Percentiles rank a stretch among this genome's conserved stretches.
These are phyloP conservation scores for Pedionomus torquatus DNA, from an alignment of 2,113 vertebrate species.

Conservation along the genomic window DNA sequence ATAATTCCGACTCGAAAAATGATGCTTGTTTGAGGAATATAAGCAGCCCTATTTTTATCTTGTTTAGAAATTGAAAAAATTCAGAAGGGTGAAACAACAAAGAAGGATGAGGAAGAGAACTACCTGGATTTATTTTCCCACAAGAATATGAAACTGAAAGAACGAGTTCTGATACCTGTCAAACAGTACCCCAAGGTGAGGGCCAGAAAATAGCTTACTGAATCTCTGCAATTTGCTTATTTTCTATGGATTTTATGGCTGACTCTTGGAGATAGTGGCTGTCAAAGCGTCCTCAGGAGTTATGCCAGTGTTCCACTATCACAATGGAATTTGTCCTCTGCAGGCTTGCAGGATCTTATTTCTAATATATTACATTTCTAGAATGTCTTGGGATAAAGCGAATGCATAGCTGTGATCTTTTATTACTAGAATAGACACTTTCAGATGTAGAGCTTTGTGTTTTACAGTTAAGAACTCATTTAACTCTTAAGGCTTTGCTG, in stretches of 20 bases:
- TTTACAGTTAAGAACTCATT: neutral
- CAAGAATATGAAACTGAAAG: slow-evolving; percentile 97
- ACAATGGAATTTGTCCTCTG: neutral
- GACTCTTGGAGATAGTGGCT: neutral
- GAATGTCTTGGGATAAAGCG: neutral
- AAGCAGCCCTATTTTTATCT: slow-evolving; percentile 54
- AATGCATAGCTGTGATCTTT: neutral
- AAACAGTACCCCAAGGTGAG: slow-evolving; percentile 97
- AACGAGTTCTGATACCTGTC: slow-evolving; percentile 95
- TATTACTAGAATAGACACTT: neutral
- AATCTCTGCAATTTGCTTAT: neutral
- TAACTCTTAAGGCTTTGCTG: neutral
- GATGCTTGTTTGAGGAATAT: neutral
- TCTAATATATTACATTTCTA: neutral
- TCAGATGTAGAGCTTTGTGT: neutral
- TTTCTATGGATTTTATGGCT: neutral
- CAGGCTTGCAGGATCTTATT: neutral
- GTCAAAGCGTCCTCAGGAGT: neutral
- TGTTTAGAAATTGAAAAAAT: slow-evolving; percentile 93
- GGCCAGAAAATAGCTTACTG: neutral
- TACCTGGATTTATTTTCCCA: slow-evolving; percentile 98
- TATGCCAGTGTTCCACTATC: neutral
- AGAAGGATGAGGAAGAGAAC: slow-evolving; percentile 90
- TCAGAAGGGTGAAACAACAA: slow-evolving; percentile 89
- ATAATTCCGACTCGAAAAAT: neutral